Percentiles rank a stretch among this genome's conserved stretches.
phyloP scores from a whole-genome alignment of 2,797 vertebrate genomes.

The Helostoma temminkii region DNA sequence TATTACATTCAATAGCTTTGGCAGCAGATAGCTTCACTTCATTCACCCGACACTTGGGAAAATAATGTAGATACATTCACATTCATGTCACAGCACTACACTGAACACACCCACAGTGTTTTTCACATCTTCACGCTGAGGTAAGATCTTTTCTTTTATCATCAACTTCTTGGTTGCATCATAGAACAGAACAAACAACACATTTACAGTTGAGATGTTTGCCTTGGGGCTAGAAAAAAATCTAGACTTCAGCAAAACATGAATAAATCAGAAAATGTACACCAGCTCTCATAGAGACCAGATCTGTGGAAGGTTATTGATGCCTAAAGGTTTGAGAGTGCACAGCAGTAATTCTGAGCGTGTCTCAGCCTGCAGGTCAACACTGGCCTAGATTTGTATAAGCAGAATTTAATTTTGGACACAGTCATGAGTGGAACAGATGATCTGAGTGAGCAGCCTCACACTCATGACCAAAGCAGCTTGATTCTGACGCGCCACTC shows the following conservation, averaged over 20 bases:
- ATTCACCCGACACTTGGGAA: slow-evolving; percentile 58
- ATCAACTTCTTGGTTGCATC: too few species aligned
- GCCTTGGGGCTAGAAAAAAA: slow-evolving; percentile 20
- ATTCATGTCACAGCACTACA: slow-evolving; percentile 50
- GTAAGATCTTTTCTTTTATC: slow-evolving; percentile 60
- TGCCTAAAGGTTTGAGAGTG: too few species aligned
- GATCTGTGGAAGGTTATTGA: background rate
- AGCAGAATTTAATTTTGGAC: too few species aligned
- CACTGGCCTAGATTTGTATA: too few species aligned
- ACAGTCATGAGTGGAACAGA: too few species aligned
- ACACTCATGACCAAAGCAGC: too few species aligned
- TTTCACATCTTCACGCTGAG: slow-evolving; percentile 77
- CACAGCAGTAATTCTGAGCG: background rate
- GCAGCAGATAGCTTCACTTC: slow-evolving; percentile 66
- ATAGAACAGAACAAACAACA: slow-evolving; percentile 16
- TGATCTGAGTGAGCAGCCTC: too few species aligned
- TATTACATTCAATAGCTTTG: slow-evolving; percentile 73
- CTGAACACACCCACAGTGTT: slow-evolving; percentile 36
- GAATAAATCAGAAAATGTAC: slow-evolving; percentile 19
- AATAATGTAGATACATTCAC: slow-evolving; percentile 65
- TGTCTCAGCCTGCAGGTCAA: too few species aligned
- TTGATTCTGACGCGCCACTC: too few species aligned
- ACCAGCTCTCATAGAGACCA: slow-evolving; percentile 43
- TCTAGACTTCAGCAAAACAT: slow-evolving; percentile 18
- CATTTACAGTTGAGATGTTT: slow-evolving; percentile 59